Evolutionary conservation across 2,797 vertebrate genomes (phyloP).

Genomic region (Lutjanus argentimaculatus): DNA sequence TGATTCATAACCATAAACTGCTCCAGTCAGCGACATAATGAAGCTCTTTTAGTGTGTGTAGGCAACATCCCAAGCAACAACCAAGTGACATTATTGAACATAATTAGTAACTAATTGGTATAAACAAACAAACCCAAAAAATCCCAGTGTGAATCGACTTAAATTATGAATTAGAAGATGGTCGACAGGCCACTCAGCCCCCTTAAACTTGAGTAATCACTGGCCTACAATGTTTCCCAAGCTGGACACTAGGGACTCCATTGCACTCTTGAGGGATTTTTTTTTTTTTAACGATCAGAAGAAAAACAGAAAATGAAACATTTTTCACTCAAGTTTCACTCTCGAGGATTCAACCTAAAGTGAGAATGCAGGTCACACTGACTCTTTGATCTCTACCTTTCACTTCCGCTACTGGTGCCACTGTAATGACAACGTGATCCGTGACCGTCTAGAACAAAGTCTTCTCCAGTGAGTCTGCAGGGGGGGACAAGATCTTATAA

Average conservation of each 20-base stretch:
- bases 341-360: neutral
- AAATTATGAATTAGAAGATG: no score
- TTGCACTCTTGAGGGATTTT: neutral
- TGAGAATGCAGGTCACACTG: neutral
- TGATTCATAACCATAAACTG: no score
- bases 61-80: no score
- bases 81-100: no score
- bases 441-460: neutral
- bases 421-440: neutral
- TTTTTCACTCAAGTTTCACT: neutral
- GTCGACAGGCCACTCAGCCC: no score
- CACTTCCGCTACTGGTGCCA: conserved; percentile 8
- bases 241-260: conserved; percentile 33
- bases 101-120: no score
- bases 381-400: conserved; percentile 5
- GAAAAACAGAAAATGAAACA: conserved; percentile 23
- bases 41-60: no score
- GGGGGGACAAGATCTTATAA: conserved; percentile 18
- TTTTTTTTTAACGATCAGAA: neutral
- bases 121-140: no score
- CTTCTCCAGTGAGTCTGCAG: neutral
- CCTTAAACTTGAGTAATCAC: no score
- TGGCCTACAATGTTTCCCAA: conserved; percentile 32
- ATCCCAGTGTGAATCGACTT: no score
- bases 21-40: no score